phyloP scores from a whole-genome alignment of 2,888 invertebrate genomes.

The Flexamia atlantica region DNA sequence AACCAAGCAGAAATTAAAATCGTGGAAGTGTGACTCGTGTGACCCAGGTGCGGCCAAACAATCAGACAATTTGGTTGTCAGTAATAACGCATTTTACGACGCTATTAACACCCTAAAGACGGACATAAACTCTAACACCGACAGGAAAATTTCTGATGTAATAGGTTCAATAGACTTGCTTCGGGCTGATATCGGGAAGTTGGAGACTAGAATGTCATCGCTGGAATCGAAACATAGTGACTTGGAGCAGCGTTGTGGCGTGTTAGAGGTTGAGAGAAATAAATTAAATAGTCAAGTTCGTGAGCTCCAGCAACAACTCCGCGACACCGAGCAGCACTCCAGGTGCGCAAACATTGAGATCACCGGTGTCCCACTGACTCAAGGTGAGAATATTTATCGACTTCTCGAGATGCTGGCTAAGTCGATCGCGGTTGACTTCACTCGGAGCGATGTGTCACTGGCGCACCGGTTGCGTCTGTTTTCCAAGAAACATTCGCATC shows the following conservation, averaged over 20 bases:
- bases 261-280: neutral
- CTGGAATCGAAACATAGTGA: neutral
- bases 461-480: constrained; percentile 43
- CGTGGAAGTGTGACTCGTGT: constrained; percentile 16
- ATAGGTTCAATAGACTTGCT: neutral
- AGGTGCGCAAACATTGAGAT: constrained; percentile 43
- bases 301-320: neutral
- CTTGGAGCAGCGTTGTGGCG: neutral
- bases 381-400: constrained; percentile 4
- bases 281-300: neutral
- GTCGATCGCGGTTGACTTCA: neutral
- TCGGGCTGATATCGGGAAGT: neutral
- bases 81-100: neutral
- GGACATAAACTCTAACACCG: constrained; percentile 11
- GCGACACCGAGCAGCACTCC: constrained; percentile 27
- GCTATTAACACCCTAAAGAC: neutral
- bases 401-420: neutral
- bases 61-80: neutral
- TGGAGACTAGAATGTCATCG: neutral
- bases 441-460: constrained; percentile 34
- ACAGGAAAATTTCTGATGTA: neutral
- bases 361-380: constrained; percentile 9
- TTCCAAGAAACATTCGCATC: neutral
- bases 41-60: neutral
- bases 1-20: neutral